Evolutionary conservation across 2,797 vertebrate genomes (phyloP).

Genomic region (Urocyon cinereoargenteus): DNA sequence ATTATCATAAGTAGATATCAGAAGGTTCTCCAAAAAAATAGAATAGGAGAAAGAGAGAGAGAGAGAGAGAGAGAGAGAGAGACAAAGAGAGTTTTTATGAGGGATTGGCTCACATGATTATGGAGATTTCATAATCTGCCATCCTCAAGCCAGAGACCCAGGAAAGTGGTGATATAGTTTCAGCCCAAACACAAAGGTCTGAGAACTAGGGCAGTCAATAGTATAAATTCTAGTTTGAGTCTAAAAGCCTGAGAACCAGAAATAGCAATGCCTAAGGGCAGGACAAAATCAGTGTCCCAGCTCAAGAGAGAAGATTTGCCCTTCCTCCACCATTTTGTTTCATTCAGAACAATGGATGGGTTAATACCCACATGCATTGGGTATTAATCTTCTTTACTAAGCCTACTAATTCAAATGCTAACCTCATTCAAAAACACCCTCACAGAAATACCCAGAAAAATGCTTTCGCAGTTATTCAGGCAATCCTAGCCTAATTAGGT

Average conservation of each 20-base stretch:
- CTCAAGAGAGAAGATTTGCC: not conserved
- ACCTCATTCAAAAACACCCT: not conserved
- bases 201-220: not conserved
- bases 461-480: not conserved
- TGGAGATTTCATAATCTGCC: not conserved
- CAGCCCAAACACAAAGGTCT: not conserved
- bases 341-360: not conserved
- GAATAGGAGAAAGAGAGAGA: not conserved
- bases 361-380: not conserved
- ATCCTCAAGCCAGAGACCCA: not conserved
- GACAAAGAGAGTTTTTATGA: not conserved
- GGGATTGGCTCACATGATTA: not conserved
- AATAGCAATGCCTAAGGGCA: not conserved
- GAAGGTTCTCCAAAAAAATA: not conserved
- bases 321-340: not conserved
- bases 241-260: not conserved
- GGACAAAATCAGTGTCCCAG: not conserved
- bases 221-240: not conserved
- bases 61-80: not conserved
- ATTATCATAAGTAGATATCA: not conserved
- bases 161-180: not conserved
- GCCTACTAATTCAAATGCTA: not conserved
- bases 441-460: not conserved
- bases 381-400: not conserved
- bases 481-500: not conserved